Conservation (phyloP, 2,797 vertebrate genomes). For the Lophotriccus pileatus region DNA sequence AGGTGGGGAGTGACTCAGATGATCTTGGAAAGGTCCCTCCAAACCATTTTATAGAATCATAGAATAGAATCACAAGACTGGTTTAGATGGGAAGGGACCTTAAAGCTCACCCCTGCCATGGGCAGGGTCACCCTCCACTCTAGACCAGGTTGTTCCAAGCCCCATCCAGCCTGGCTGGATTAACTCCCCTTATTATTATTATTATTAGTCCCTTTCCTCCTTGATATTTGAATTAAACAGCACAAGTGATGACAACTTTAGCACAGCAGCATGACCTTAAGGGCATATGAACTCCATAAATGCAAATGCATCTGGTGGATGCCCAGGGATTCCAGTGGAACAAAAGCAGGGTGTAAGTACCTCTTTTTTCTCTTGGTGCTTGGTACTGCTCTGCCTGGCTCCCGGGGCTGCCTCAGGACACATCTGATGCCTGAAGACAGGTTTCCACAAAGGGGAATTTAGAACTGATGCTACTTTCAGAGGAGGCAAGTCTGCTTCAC, state of each 20-base stretch:
- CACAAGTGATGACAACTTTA: background rate
- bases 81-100: background rate
- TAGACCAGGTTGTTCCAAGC: background rate
- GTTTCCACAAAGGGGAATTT: slow-evolving; percentile 91
- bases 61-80: background rate
- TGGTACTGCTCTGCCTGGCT: slow-evolving; percentile 17
- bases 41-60: background rate
- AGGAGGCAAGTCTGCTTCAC: slow-evolving; percentile 81
- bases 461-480: slow-evolving; percentile 86
- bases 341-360: slow-evolving; percentile 29
- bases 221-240: background rate
- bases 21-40: background rate
- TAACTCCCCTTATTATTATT: too few species aligned
- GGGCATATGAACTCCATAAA: background rate
- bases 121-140: background rate
- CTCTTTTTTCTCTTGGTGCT: slow-evolving; percentile 57
- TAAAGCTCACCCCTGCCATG: background rate
- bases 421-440: slow-evolving; percentile 90
- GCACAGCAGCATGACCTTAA: background rate
- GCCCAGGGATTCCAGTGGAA: background rate
- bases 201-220: background rate
- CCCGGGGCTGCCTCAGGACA: slow-evolving; percentile 64
- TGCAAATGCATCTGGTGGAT: background rate
- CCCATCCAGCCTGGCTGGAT: background rate
- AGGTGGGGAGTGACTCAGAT: background rate